Percentiles rank a stretch among this genome's conserved stretches.
phyloP scores from a whole-genome alignment of 2,888 invertebrate species.

The Dolichomitus sp. region DNA sequence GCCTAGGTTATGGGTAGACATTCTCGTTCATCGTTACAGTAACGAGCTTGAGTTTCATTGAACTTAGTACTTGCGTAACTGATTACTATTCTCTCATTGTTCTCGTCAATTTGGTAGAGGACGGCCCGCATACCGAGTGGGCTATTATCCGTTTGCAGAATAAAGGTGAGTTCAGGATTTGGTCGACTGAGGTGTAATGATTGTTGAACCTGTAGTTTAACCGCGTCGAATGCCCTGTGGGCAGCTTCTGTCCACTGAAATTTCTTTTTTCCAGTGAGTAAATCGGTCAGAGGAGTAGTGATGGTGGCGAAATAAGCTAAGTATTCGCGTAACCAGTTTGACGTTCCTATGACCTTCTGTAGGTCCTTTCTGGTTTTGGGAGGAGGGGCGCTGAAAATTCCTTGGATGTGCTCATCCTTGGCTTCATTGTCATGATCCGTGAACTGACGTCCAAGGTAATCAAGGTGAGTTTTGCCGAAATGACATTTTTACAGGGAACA shows the following conservation, averaged over 20 bases:
- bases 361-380: too few relatives aligned
- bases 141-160: constrained; percentile 44
- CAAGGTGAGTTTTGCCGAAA: too few relatives aligned
- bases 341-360: too few relatives aligned
- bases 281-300: not conserved
- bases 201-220: not conserved
- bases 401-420: too few relatives aligned
- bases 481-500: too few relatives aligned
- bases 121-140: not conserved
- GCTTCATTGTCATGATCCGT: too few relatives aligned
- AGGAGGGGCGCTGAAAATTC: too few relatives aligned
- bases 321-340: too few relatives aligned
- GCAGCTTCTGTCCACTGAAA: constrained; percentile 20
- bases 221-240: constrained; percentile 1
- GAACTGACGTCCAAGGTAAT: too few relatives aligned
- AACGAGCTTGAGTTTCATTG: not conserved
- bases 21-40: not conserved
- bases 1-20: not conserved
- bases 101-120: not conserved
- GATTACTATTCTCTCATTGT: not conserved
- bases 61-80: not conserved
- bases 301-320: too few relatives aligned
- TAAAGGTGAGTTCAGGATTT: not conserved
- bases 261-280: not conserved
- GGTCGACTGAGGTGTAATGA: constrained; percentile 34